A percentile compares a stretch with the other conserved stretches of the same genome.
Evolutionary conservation across 2,888 invertebrate species (phyloP).

Genomic region (Eristalis pertinax): DNA sequence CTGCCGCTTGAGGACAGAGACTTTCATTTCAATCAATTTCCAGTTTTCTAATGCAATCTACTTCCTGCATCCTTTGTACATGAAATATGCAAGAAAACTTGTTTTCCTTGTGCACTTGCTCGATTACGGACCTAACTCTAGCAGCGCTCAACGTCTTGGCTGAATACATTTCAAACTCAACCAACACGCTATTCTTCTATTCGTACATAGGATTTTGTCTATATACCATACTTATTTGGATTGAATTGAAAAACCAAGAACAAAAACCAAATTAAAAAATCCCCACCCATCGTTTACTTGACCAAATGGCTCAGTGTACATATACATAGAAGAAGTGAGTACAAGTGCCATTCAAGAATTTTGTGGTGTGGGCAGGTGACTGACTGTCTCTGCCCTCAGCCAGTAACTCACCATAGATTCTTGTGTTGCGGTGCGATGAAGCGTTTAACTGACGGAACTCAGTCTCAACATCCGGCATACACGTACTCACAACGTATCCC

Average conservation of each 20-base stretch:
- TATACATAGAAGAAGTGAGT: constrained; percentile 19
- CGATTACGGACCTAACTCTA: neutral
- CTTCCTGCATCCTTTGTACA: constrained; percentile 33
- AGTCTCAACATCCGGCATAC: constrained; percentile 86
- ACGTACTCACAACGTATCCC: constrained; percentile 89
- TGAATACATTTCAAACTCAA: constrained; percentile 17
- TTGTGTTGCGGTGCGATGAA: constrained; percentile 74
- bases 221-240: constrained; percentile 26
- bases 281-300: constrained; percentile 5
- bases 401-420: constrained; percentile 81
- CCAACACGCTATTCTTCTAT: constrained; percentile 24
- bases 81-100: neutral
- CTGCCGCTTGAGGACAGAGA: neutral
- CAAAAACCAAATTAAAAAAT: constrained; percentile 3
- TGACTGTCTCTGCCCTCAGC: constrained; percentile 35
- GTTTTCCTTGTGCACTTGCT: neutral
- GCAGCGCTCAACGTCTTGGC: neutral
- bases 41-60: constrained; percentile 50
- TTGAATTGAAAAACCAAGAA: constrained; percentile 41
- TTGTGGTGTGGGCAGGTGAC: constrained; percentile 45
- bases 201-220: neutral
- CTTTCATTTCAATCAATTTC: constrained; percentile 57
- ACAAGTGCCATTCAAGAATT: constrained; percentile 7
- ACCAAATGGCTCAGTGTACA: constrained; percentile 7
- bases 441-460: constrained; percentile 82